Conservation (phyloP, 2,888 invertebrate genomes). For the Callimorpha dominula region DNA sequence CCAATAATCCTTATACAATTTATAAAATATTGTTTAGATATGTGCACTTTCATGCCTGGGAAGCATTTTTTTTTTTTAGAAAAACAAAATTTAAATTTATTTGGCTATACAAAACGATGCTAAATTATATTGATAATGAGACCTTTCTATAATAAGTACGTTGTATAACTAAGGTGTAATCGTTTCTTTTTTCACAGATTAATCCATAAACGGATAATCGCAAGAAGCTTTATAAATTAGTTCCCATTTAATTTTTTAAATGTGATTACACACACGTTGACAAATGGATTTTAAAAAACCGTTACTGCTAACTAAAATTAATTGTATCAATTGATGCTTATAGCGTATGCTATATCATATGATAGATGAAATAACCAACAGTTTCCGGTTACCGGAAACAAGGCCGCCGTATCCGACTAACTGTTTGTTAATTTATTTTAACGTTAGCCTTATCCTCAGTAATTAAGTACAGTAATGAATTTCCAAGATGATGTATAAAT, state of each 20-base stretch:
- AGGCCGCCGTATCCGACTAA: slow-evolving; percentile 11
- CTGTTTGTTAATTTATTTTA: slow-evolving; percentile 1
- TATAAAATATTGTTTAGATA: no score
- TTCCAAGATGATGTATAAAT: neutral
- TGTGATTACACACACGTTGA: neutral
- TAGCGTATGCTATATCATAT: neutral
- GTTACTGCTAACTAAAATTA: neutral
- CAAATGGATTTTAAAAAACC: neutral
- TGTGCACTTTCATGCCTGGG: no score
- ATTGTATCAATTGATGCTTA: neutral
- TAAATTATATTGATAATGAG: no score
- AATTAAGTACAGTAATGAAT: neutral
- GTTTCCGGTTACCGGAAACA: slow-evolving; percentile 1
- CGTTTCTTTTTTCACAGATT: neutral
- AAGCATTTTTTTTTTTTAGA: no score
- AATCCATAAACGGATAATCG: neutral
- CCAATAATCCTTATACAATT: no score
- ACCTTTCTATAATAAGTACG: no score
- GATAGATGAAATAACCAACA: neutral
- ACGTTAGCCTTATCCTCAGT: neutral
- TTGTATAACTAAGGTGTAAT: neutral
- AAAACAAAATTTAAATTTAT: no score
- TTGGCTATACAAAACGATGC: no score
- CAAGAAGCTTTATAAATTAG: neutral
- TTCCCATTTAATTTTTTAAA: neutral